Conservation (phyloP, 2,888 invertebrate species). For the Dicranocentrus wangi region DNA sequence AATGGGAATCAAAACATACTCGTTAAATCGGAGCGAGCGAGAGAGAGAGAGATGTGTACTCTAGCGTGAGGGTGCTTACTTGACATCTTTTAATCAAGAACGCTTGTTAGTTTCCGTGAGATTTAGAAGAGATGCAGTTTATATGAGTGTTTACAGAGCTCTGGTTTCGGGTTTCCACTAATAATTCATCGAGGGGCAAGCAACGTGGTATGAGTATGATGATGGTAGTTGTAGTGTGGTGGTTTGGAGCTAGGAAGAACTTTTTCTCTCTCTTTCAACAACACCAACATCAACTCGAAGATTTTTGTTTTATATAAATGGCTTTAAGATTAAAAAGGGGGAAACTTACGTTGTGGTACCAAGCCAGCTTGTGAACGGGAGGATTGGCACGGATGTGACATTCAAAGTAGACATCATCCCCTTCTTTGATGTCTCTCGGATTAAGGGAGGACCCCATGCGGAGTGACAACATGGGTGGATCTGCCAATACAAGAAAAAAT, state of each 20-base stretch:
- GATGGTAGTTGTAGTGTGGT: too few relatives aligned
- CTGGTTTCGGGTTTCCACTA: too few relatives aligned
- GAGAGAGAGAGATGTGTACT: conserved; percentile 2
- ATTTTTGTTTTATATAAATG: too few relatives aligned
- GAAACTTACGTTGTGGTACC: conserved; percentile 71
- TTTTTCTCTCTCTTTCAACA: too few relatives aligned
- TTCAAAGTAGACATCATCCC: conserved; percentile 72
- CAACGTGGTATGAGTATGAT: too few relatives aligned
- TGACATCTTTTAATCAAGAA: conserved; percentile 25
- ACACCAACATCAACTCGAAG: too few relatives aligned
- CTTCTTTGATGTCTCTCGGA: conserved; percentile 71
- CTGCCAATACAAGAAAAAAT: conserved; percentile 50
- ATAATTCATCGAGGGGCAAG: too few relatives aligned
- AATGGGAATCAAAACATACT: neutral
- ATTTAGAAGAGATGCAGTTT: too few relatives aligned
- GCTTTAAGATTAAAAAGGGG: neutral
- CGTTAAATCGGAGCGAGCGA: neutral
- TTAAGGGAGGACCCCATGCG: conserved; percentile 72
- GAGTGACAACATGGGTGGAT: conserved; percentile 71
- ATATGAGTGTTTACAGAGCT: too few relatives aligned
- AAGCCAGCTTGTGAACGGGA: conserved; percentile 66
- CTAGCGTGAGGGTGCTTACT: conserved; percentile 4
- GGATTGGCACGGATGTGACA: conserved; percentile 70
- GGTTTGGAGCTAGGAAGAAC: too few relatives aligned
- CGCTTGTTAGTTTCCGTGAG: neutral